A percentile compares a stretch with the other conserved stretches of the same genome.
phyloP scores from a whole-genome alignment of 2,113 vertebrate species.

The Pleuronectes platessa region DNA sequence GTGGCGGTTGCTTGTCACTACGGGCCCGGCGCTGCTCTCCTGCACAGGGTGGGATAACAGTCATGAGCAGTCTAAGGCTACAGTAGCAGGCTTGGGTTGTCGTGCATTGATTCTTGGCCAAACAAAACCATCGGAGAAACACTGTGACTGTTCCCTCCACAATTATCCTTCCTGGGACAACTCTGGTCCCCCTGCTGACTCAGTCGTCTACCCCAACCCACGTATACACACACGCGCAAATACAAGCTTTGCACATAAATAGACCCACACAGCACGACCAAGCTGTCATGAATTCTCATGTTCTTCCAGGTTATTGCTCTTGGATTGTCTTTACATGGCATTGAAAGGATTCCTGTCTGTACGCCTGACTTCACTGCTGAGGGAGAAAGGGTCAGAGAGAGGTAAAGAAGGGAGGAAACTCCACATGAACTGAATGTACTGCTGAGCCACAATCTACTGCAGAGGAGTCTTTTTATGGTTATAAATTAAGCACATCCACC shows the following conservation, averaged over 20 bases:
- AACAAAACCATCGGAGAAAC: slow-evolving; percentile 3
- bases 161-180: slow-evolving; percentile 6
- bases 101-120: slow-evolving; percentile 6
- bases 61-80: slow-evolving; percentile 5
- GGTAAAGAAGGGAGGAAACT: slow-evolving; percentile 16
- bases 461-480: background rate
- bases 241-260: background rate
- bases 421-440: background rate
- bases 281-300: background rate
- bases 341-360: background rate
- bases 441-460: background rate
- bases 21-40: background rate
- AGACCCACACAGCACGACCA: background rate
- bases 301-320: background rate
- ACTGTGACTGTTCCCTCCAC: slow-evolving; percentile 15
- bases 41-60: background rate
- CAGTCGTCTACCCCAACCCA: background rate
- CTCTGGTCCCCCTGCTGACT: slow-evolving; percentile 13
- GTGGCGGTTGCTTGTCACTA: background rate
- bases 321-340: background rate
- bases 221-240: background rate
- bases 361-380: background rate
- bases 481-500: background rate
- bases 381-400: slow-evolving; percentile 12
- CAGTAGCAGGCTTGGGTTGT: slow-evolving; percentile 17